Evolutionary conservation across 2,113 vertebrate species (phyloP).

Genomic region (Tapirus terrestris): DNA sequence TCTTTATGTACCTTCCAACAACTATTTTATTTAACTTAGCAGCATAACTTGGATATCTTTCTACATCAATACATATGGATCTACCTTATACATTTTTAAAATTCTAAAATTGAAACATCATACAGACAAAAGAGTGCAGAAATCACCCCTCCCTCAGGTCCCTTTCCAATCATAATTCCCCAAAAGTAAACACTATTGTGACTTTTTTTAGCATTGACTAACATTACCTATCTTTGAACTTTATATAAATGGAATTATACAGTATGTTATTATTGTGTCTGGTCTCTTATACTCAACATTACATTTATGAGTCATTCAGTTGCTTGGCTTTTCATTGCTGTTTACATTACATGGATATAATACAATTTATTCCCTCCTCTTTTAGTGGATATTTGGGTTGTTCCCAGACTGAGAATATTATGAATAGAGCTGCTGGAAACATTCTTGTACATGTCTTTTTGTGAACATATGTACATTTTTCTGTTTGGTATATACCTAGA

Average conservation of each 20-base stretch:
- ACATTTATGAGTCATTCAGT: background rate
- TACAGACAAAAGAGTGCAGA: background rate
- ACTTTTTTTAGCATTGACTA: background rate
- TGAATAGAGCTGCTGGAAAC: background rate
- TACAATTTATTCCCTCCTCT: background rate
- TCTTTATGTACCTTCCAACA: constrained; percentile 51
- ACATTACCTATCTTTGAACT: background rate
- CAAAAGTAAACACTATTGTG: background rate
- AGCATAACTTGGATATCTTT: constrained; percentile 67
- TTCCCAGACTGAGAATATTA: background rate
- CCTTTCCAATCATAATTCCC: background rate
- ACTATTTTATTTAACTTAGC: constrained; percentile 69
- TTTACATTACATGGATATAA: background rate
- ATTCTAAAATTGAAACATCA: constrained; percentile 46
- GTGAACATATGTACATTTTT: constrained; percentile 43
- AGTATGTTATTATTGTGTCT: background rate
- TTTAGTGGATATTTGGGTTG: background rate
- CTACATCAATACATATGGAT: constrained; percentile 67
- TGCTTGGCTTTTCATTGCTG: constrained; percentile 8
- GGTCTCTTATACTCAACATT: background rate
- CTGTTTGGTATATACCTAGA: constrained; percentile 5
- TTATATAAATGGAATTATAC: background rate
- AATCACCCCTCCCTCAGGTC: background rate
- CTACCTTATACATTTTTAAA: constrained; percentile 63
- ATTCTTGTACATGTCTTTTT: constrained; percentile 37